Evolutionary conservation across 2,888 invertebrate genomes (phyloP).

Genomic region (Tortricodes alternella): DNA sequence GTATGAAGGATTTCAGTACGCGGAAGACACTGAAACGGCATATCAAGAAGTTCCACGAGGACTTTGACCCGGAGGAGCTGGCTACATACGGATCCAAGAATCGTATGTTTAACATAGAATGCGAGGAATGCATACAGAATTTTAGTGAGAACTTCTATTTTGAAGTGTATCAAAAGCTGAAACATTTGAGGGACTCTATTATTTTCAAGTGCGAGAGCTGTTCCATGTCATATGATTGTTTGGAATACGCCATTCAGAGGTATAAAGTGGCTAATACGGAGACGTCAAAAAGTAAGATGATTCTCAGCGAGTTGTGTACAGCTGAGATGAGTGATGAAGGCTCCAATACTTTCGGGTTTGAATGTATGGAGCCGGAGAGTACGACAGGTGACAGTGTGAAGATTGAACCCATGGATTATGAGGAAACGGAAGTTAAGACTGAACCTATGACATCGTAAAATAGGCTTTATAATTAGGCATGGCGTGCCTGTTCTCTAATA

Average conservation of each 20-base stretch:
- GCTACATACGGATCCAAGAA: slow-evolving; percentile 52
- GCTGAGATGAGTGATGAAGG: slow-evolving; percentile 68
- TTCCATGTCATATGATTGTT: slow-evolving; percentile 44
- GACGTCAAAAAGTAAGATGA: slow-evolving; percentile 50
- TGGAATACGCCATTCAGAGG: slow-evolving; percentile 60
- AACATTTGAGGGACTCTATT: slow-evolving; percentile 48
- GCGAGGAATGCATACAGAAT: slow-evolving; percentile 58
- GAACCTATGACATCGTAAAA: slow-evolving; percentile 46
- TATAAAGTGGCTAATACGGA: slow-evolving; percentile 48
- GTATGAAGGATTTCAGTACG: slow-evolving; percentile 70
- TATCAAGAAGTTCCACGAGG: slow-evolving; percentile 65
- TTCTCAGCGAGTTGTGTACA: slow-evolving; percentile 67
- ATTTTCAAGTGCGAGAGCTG: slow-evolving; percentile 61
- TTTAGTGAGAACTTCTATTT: slow-evolving; percentile 54
- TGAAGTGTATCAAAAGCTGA: slow-evolving; percentile 49
- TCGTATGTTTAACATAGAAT: slow-evolving; percentile 50
- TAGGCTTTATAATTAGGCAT: too few relatives aligned
- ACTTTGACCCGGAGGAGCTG: slow-evolving; percentile 61
- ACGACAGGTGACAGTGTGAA: slow-evolving; percentile 48
- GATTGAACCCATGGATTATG: slow-evolving; percentile 37
- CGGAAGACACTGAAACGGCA: slow-evolving; percentile 66
- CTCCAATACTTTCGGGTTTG: slow-evolving; percentile 40
- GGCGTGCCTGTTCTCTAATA: too few relatives aligned
- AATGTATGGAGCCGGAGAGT: slow-evolving; percentile 55
- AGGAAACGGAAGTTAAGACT: slow-evolving; percentile 40